phyloP scores from a whole-genome alignment of 2,888 invertebrate species.

The Caenorhabditis macrosperma region DNA sequence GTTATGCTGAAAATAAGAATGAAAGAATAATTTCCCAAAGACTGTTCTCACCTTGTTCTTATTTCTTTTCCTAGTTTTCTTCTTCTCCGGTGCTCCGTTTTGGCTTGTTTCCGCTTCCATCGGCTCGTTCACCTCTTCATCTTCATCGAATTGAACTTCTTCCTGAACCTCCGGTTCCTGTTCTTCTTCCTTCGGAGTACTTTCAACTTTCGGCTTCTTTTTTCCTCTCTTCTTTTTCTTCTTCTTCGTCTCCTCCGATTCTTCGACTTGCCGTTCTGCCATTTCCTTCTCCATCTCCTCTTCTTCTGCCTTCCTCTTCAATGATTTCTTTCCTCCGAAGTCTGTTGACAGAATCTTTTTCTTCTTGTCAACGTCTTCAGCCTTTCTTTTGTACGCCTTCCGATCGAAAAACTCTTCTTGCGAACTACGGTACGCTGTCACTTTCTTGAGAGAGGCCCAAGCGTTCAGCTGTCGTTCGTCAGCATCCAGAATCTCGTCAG shows the following conservation, averaged over 20 bases:
- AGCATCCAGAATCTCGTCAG: slow-evolving; percentile 93
- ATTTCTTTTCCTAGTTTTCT: slow-evolving; percentile 36
- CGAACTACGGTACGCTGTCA: slow-evolving; percentile 83
- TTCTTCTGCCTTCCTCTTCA: slow-evolving; percentile 54
- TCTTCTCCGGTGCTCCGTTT: slow-evolving; percentile 4
- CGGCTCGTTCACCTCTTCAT: slow-evolving; percentile 11
- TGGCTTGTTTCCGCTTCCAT: slow-evolving; percentile 14
- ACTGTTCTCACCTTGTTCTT: slow-evolving; percentile 37
- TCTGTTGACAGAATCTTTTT: slow-evolving; percentile 84
- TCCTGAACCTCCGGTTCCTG: not conserved
- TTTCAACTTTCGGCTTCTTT: slow-evolving; percentile 46
- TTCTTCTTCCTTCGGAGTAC: not conserved
- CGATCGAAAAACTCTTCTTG: slow-evolving; percentile 89
- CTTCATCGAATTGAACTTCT: not conserved
- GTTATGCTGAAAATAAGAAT: slow-evolving; percentile 46
- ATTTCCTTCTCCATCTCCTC: slow-evolving; percentile 48
- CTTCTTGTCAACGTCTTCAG: slow-evolving; percentile 87
- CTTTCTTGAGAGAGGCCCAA: slow-evolving; percentile 93
- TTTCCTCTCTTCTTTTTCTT: slow-evolving; percentile 56
- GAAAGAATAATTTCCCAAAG: not conserved
- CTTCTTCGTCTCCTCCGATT: slow-evolving; percentile 15
- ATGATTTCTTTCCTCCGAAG: slow-evolving; percentile 63
- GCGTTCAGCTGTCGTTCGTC: slow-evolving; percentile 94
- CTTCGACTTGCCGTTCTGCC: slow-evolving; percentile 20
- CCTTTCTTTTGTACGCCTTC: slow-evolving; percentile 87